Conservation (phyloP, 1,140 invertebrate species). For the Drosophila sechellia region DNA sequence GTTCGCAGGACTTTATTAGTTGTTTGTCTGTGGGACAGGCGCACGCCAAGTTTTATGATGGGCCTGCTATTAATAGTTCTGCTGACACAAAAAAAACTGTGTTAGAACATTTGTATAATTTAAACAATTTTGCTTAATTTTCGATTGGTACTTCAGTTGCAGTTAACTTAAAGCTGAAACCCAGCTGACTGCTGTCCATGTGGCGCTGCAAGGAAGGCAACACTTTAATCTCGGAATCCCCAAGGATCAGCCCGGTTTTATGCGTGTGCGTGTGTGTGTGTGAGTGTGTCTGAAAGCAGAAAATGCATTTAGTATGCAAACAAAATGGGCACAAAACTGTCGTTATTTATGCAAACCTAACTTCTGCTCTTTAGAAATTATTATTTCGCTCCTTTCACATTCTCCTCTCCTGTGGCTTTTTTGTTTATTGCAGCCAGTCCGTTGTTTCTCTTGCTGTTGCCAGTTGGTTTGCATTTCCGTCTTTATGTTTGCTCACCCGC, state of each 20-base stretch:
- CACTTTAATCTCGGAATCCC: conserved; percentile 31
- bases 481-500: conserved; percentile 66
- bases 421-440: conserved; percentile 20
- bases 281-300: conserved; percentile 41
- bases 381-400: conserved; percentile 67
- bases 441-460: conserved; percentile 64
- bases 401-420: conserved; percentile 32
- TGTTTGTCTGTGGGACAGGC: conserved; percentile 59
- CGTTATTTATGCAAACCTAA: conserved; percentile 80
- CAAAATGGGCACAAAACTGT: conserved; percentile 72
- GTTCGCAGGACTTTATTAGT: conserved; percentile 48
- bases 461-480: conserved; percentile 74
- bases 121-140: conserved; percentile 47
- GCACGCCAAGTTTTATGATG: conserved; percentile 32
- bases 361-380: conserved; percentile 81
- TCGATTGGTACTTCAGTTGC: conserved; percentile 19
- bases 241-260: conserved; percentile 3
- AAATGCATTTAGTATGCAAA: conserved; percentile 71
- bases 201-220: conserved; percentile 32
- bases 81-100: conserved; percentile 12
- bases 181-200: conserved; percentile 3
- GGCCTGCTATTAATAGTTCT: conserved; percentile 30
- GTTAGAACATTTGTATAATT: conserved; percentile 51
- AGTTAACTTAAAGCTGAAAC: conserved; percentile 1
- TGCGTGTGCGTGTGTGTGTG: conserved; percentile 13